phyloP scores from a whole-genome alignment of 1,140 invertebrate genomes.

The Dreissena rostriformis region DNA sequence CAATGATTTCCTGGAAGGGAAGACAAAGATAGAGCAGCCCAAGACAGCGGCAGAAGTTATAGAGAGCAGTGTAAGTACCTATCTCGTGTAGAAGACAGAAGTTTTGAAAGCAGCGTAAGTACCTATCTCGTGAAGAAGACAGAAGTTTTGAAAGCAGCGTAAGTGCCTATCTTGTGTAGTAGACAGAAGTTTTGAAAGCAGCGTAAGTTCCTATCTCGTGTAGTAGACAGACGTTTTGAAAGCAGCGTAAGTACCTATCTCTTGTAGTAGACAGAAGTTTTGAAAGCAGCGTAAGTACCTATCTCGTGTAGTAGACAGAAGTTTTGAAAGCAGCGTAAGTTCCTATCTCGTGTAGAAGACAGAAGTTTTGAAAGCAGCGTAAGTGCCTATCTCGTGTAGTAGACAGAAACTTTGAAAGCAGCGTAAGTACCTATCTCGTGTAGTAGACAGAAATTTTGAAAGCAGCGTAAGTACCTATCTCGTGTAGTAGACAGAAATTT shows the following conservation, averaged over 20 bases:
- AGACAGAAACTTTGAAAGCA: too few species aligned
- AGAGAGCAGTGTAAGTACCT: constrained; percentile 61
- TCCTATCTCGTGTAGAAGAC: not conserved
- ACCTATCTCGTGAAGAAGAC: not conserved
- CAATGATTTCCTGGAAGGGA: constrained; percentile 76
- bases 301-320: not conserved
- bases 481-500: constrained; percentile 4
- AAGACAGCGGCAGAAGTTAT: constrained; percentile 54
- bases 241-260: constrained; percentile 58
- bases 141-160: constrained; percentile 60
- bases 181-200: constrained; percentile 52
- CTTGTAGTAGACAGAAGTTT: constrained; percentile 3
- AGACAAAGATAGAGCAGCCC: constrained; percentile 59
- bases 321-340: constrained; percentile 62
- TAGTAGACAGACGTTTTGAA: constrained; percentile 33
- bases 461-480: constrained; percentile 58
- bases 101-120: constrained; percentile 62
- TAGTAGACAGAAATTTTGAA: constrained; percentile 33
- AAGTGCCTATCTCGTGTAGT: not conserved
- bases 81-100: not conserved
- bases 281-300: constrained; percentile 61
- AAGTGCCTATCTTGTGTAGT: not conserved
- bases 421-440: constrained; percentile 47
- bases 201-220: constrained; percentile 47
- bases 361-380: constrained; percentile 60